Evolutionary conservation across 1,140 invertebrate species (phyloP), one percentile per base, ranked within the genome.

Genomic region (Drosophila parvula): DNA sequence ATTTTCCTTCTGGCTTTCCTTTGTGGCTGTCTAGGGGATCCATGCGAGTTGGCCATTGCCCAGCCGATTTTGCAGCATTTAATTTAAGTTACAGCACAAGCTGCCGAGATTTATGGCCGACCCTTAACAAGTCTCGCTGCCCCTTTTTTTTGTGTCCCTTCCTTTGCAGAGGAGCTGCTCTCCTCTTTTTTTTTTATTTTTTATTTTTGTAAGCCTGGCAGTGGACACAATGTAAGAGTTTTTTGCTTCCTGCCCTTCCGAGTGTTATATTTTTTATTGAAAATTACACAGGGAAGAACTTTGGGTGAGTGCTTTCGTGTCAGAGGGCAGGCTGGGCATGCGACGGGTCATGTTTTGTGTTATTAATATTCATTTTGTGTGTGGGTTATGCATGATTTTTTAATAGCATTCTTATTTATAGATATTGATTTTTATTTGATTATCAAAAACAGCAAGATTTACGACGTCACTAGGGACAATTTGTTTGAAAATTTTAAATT

Each of bases 31-130:
- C 36, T 36, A 11, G 48, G 55, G 48, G 48, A 36, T 65, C 60
- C 58, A 61, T 62, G 53, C 61, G 45, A 69, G 62, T 40, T 55
- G 61, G 63, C 44, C 74, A 57, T 62, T 67, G 79, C 75, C 77
- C 82, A 79, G 76, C 74, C 82, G 80, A 86, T 90, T 89, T 86
- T 81, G 69, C 83, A 90, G 82, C 88, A 78, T 90, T 90, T 90
- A 84, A 90, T 90, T 90, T 90, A 90, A 90, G 74, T 88, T 90
- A 83, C 80, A 81, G 81, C 75, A 78, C 74, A 81, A 84, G 78
- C 88, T 78, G 75, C 56, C 55, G 88, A 90, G 88, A 90, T 90
- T 90, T 90, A 90, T 90, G 79, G 78, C 82, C 63, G 79, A 83
- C 88, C 86, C 88, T 90, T 90, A 90, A 90, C 88, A 88, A 90